Evolutionary conservation across 2,797 vertebrate species (phyloP), one percentile per base, ranked within the genome.

Genomic region (Buceros bicornis): DNA sequence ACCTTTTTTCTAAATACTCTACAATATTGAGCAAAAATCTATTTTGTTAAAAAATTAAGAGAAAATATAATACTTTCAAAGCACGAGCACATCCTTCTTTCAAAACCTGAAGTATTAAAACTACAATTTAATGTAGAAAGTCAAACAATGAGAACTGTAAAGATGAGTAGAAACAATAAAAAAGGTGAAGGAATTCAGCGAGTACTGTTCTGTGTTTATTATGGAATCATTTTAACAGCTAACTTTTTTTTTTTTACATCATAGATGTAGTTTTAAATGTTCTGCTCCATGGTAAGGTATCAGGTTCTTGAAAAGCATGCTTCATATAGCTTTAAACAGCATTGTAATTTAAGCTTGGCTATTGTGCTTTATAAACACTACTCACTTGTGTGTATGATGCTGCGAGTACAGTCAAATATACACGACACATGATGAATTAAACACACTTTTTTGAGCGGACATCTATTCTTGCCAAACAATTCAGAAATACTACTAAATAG

Each of bases 401-500:
- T 74, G 85, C 37, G 37, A 40, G 37, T 40, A 40, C 37, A 40
- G 37, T 40, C 37, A 40, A 40, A 40, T 40, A 40, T 40, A 92
- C 71, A 93, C 81, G 87, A 87, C 1, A 2, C 72, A 48, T 69
- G 78, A 97, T 96, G 96, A 97, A 97, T 93, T 97, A 96, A 96
- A 94, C 89, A 92, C 67, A 86, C 80, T 94, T 95, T 94, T 97
- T 91, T 94, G 90, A 96, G 91, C 11, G 87, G 95, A 97, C 86
- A 91, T 95, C 79, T 89, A 92, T 87, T 97, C 95, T 89, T 97
- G 96, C 97, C 96, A 96, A 97, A 95, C 95, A 96, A 96, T 91
- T 97, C 95, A 97, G 89, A 97, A 97, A 97, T 96, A 97, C 95
- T 93, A 93, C 91, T 93, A 73, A 97, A 96, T 87, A 90, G 88